Base-by-base conservation (phyloP, 2,113 vertebrate species). In the Alouatta palliata region DNA sequence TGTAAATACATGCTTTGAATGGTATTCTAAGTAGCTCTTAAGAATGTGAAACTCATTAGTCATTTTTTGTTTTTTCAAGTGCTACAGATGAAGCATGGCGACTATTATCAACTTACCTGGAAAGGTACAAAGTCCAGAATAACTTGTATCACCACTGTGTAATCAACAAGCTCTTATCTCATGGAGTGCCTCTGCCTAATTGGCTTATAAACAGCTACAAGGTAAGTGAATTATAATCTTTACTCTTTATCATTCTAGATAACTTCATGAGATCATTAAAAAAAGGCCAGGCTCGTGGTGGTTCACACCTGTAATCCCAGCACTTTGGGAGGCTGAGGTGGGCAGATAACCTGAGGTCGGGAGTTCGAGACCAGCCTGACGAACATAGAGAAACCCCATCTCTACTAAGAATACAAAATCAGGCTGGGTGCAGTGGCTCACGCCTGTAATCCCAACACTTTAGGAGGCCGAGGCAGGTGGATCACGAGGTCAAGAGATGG, bases 31-130 rank as follows among this genome's bases (percentile, higher is more conserved):
- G 52, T 76, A 30, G 32, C 68, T 49, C 2, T 83, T 56, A 70
- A 82, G 45, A 83, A 76, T 94, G 81, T 75, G 27, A 47, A 54
- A 8, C 71, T 95, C 40, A 40, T 40, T 77, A 8, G 56, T 95
- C 54, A 40, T 54, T 82, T 95, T 47, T 96, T 8, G 87, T 96
- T 76, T 87, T 56, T 95, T 95, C 54, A 98, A 99, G 99, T 17
- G 99, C 99, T 3, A 99, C 99, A 19, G 99, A 99, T 61, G 99
- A 99, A 98, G 99, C 99, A 0, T 99, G 99, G 99, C 98, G 99
- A 52, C 98, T 99, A 40, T 97, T 99, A 61, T 99, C 99, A 0
- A 98, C 99, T 10, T 99, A 99, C 93, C 97, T 99, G 95, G 99
- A 99, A 86, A 98, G 96, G 35, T 98, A 99, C 93, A 98, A 99